Percentiles rank a stretch among this genome's conserved stretches.
Evolutionary conservation across 1,140 invertebrate genomes (phyloP).

Genomic region (Gryllus bimaculatus): DNA sequence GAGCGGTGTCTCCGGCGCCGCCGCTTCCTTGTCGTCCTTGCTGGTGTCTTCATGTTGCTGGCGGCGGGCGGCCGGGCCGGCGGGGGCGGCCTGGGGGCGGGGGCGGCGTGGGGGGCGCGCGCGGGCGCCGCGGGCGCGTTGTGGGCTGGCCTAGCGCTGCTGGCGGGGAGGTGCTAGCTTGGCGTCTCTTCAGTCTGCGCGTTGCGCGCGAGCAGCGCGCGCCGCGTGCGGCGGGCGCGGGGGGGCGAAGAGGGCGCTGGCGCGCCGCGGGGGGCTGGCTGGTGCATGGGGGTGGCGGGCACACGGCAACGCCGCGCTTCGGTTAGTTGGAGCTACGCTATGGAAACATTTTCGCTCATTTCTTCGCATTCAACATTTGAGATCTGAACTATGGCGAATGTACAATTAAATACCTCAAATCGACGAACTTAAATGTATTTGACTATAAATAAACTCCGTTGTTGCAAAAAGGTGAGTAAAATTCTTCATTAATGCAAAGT

Average conservation of each 20-base stretch:
- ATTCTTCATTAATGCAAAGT: too few species aligned
- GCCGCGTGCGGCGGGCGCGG: neutral
- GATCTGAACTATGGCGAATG: too few species aligned
- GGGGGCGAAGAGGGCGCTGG: neutral
- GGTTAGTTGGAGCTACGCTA: too few species aligned
- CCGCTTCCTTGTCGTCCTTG: slow-evolving; percentile 12
- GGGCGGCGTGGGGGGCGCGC: neutral
- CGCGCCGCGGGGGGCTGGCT: neutral
- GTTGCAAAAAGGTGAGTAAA: too few species aligned
- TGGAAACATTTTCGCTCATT: too few species aligned
- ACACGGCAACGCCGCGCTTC: too few species aligned
- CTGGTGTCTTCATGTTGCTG: neutral
- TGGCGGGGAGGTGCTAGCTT: neutral
- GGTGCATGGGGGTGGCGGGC: neutral
- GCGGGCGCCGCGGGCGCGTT: neutral
- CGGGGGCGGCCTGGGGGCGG: neutral
- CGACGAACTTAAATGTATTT: too few species aligned
- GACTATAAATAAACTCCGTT: too few species aligned
- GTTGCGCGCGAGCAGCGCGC: neutral
- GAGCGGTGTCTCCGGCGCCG: neutral
- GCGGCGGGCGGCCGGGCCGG: neutral
- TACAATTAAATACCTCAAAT: too few species aligned
- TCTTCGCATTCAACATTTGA: too few species aligned
- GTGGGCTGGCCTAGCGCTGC: neutral
- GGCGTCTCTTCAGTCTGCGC: slow-evolving; percentile 16